These are phyloP conservation scores for Polypterus senegalus DNA, from an alignment of 2,113 vertebrate species.

Conservation along the genomic window DNA sequence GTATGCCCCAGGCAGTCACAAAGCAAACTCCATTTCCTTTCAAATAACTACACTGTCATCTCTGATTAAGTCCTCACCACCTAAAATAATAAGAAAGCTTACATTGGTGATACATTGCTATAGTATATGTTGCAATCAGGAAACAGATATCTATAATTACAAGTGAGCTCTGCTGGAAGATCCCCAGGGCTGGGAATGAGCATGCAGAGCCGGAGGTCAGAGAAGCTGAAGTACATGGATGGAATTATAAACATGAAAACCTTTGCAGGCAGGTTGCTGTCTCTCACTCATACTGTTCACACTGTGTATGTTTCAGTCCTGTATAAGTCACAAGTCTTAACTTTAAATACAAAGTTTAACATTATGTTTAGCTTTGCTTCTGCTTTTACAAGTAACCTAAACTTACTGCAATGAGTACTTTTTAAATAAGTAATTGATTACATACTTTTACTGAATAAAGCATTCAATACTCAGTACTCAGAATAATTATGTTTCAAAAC, in stretches of 20 bases:
- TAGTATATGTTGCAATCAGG: not conserved
- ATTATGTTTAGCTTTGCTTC: no score
- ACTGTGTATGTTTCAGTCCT: no score
- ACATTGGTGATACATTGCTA: not conserved
- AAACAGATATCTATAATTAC: conserved; percentile 5
- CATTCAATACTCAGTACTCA: no score
- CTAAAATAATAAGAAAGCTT: conserved; percentile 1
- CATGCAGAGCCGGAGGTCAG: not conserved
- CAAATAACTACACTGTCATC: not conserved
- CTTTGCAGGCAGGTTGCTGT: not conserved
- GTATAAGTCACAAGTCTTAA: no score
- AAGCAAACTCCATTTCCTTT: not conserved
- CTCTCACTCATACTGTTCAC: not conserved
- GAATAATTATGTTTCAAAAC: no score
- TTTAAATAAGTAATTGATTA: no score
- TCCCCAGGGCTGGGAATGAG: not conserved
- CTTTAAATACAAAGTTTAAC: no score
- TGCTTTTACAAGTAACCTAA: no score
- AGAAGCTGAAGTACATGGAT: conserved; percentile 1
- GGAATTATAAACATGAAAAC: not conserved
- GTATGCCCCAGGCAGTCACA: not conserved
- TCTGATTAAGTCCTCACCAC: conserved; percentile 1
- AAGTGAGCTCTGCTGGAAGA: not conserved
- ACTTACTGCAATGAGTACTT: no score
- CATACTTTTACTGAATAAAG: no score